Evolutionary conservation across 2,797 vertebrate species (phyloP).

Genomic region (Clarias fuscus): DNA sequence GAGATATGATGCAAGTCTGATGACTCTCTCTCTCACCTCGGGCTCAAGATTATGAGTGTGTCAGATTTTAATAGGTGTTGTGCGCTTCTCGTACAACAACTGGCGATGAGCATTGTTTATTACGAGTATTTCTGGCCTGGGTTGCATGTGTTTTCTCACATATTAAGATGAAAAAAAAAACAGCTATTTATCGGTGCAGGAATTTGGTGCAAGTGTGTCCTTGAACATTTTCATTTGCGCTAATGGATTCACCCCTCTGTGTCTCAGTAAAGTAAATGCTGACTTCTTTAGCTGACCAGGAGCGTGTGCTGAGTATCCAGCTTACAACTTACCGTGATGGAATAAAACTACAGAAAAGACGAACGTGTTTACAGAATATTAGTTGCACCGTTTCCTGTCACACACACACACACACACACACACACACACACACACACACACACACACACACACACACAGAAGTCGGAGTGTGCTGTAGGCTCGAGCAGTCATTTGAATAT

Average conservation of each 20-base stretch:
- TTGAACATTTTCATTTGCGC: conserved; percentile 23
- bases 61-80: conserved; percentile 1
- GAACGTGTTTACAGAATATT: conserved; percentile 8
- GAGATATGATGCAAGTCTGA: not conserved
- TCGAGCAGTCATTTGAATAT: conserved; percentile 28
- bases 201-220: not conserved
- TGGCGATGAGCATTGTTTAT: not conserved
- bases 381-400: conserved; percentile 24
- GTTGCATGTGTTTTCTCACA: not conserved
- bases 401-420: not conserved
- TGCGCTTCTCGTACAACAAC: not conserved
- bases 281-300: conserved; percentile 10
- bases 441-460: not conserved
- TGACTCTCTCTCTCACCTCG: not conserved
- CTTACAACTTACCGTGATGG: not conserved
- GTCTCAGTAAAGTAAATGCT: conserved; percentile 3
- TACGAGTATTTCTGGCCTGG: not conserved
- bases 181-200: not conserved
- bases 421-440: not conserved
- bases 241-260: not conserved
- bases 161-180: not conserved
- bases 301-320: not conserved
- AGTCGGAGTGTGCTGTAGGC: conserved; percentile 8
- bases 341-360: conserved; percentile 1
- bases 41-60: not conserved